Percentiles rank a stretch among this genome's conserved stretches.
These are phyloP conservation scores for Vanessa atalanta DNA, from an alignment of 1,140 invertebrate species.

Conservation along the genomic window DNA sequence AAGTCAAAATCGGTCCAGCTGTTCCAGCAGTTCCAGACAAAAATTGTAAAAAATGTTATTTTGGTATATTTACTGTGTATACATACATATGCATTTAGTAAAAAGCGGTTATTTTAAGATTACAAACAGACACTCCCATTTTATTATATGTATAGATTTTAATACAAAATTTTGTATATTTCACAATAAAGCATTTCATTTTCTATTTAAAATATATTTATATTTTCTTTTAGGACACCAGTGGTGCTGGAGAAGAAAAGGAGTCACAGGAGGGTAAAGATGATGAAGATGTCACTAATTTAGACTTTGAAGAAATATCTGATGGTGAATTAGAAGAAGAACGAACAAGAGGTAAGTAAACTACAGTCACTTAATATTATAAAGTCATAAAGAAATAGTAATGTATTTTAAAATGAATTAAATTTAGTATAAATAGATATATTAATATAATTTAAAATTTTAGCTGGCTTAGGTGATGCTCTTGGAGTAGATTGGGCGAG, in stretches of 20 bases:
- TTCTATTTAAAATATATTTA: not conserved
- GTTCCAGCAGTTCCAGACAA: too few relatives aligned
- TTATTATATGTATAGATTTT: not conserved
- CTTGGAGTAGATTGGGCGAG: slow-evolving; percentile 96
- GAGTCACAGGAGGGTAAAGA: slow-evolving; percentile 79
- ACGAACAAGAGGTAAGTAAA: slow-evolving; percentile 63
- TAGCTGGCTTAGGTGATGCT: slow-evolving; percentile 90
- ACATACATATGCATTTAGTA: too few relatives aligned
- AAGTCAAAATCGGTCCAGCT: too few relatives aligned
- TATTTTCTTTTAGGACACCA: slow-evolving; percentile 52
- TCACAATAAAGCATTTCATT: not conserved
- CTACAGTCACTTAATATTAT: not conserved
- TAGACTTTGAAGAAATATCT: slow-evolving; percentile 94
- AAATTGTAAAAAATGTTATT: too few relatives aligned
- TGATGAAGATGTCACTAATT: slow-evolving; percentile 87
- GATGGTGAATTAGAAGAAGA: slow-evolving; percentile 93
- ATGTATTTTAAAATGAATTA: too few relatives aligned
- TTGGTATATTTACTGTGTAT: too few relatives aligned
- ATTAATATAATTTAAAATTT: slow-evolving; percentile 24
- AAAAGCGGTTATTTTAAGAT: too few relatives aligned
- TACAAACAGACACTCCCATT: too few relatives aligned
- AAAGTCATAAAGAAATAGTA: too few relatives aligned
- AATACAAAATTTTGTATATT: not conserved
- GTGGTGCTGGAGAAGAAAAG: slow-evolving; percentile 68
- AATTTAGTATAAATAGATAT: not conserved